A percentile compares a stretch with the other conserved stretches of the same genome.
Evolutionary conservation across 2,888 invertebrate genomes (phyloP).

Genomic region (Parapristionchus giblindavisi): DNA sequence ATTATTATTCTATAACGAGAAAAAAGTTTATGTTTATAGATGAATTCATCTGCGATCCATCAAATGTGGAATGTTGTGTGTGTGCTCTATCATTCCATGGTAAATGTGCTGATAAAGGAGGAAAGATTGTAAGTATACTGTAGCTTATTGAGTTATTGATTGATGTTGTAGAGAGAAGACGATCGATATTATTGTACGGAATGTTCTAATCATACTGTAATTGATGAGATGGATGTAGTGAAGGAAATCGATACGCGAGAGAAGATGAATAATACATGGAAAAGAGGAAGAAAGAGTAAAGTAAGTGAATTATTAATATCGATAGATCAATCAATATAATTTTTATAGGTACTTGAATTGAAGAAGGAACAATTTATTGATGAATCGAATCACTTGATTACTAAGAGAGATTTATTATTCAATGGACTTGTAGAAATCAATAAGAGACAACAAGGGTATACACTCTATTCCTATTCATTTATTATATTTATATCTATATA

Average conservation of each 20-base stretch:
- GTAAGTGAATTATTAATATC: neutral
- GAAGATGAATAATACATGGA: neutral
- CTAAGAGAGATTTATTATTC: no score
- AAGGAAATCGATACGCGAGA: neutral
- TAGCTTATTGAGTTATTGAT: neutral
- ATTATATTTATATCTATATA: no score
- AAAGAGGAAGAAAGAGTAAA: constrained; percentile 9
- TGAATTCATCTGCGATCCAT: constrained; percentile 47
- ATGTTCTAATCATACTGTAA: no score
- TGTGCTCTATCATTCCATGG: constrained; percentile 53
- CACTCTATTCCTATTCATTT: no score
- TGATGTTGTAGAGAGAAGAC: neutral
- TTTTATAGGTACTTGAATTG: no score
- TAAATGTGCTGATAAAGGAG: constrained; percentile 38
- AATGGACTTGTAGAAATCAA: no score
- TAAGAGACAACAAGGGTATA: no score
- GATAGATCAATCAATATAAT: neutral
- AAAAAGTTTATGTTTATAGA: constrained; percentile 20
- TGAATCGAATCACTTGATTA: no score
- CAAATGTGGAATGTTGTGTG: constrained; percentile 48
- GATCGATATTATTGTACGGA: no score
- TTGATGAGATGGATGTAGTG: neutral
- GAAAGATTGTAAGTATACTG: constrained; percentile 32
- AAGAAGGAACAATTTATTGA: no score
- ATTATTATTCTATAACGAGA: neutral